phyloP scores from a whole-genome alignment of 2,113 vertebrate species.

The Ptilorrhoa leucosticta region DNA sequence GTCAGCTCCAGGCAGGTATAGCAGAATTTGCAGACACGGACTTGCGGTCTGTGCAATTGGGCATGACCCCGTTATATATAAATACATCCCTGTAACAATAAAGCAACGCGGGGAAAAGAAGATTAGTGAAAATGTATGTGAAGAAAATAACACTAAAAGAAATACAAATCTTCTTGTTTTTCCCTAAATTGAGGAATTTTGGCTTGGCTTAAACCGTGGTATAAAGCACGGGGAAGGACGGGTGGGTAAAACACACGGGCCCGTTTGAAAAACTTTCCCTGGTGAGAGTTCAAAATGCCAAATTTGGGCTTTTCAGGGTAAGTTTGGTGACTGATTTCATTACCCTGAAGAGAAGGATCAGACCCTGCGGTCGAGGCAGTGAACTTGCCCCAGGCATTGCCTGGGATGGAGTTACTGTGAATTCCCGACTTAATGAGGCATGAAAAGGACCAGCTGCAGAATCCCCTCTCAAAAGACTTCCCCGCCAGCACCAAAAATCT shows the following conservation, averaged over 20 bases:
- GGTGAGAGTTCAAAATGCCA: not conserved
- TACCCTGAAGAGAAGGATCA: not conserved
- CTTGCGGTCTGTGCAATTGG: rapidly evolving
- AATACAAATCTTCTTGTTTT: not conserved
- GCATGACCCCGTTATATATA: rapidly evolving
- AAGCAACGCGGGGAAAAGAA: not conserved
- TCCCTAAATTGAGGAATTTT: not conserved
- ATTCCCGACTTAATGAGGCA: slow-evolving; percentile 51
- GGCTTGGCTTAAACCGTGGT: not conserved
- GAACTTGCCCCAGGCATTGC: slow-evolving; percentile 53
- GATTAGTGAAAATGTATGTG: not conserved
- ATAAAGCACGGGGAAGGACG: not conserved
- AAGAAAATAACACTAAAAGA: not conserved
- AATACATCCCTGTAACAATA: not conserved
- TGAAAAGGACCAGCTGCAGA: not conserved
- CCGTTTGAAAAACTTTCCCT: not conserved
- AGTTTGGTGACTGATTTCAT: not conserved
- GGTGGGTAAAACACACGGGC: not conserved
- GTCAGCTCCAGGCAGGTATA: not conserved
- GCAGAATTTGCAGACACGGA: not conserved
- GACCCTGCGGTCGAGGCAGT: not conserved
- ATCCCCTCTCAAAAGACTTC: not conserved
- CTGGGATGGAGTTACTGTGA: not conserved
- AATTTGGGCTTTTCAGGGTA: not conserved
- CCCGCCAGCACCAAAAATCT: not conserved